Percentiles rank a stretch among this genome's conserved stretches.
These are phyloP conservation scores for Poeciliopsis occidentalis DNA, from an alignment of 2,113 vertebrate species.

Conservation along the genomic window DNA sequence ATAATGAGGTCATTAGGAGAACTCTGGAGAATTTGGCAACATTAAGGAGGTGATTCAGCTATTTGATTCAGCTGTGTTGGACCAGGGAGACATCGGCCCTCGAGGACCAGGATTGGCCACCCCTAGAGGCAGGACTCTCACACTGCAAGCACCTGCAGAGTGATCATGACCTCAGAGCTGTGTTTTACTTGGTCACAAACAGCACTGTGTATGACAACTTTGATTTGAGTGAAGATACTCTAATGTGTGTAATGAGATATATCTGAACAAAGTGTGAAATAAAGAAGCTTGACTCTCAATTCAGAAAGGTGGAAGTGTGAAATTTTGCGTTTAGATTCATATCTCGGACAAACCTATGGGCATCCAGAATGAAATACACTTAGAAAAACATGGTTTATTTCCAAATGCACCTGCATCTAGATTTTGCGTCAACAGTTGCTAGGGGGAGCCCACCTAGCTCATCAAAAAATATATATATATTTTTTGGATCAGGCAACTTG, in stretches of 20 bases:
- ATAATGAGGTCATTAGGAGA: no score
- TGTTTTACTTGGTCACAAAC: not conserved
- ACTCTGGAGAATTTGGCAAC: no score
- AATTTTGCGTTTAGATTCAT: not conserved
- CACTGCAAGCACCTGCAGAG: not conserved
- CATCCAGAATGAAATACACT: not conserved
- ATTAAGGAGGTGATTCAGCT: no score
- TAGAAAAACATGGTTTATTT: not conserved
- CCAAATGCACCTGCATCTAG: not conserved
- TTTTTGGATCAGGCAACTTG: conserved; percentile 59
- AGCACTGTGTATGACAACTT: not conserved
- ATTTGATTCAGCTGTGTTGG: no score
- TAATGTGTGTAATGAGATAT: no score
- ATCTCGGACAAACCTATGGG: not conserved
- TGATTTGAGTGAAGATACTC: not conserved
- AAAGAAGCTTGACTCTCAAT: not conserved
- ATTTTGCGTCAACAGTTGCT: not conserved
- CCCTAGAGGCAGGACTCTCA: not conserved
- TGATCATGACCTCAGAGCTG: not conserved
- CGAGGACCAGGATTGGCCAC: no score
- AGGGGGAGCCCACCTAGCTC: not conserved
- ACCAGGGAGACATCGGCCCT: no score
- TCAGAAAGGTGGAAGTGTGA: no score
- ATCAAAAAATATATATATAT: not conserved
- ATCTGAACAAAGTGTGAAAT: not conserved